Conservation (phyloP, 1,140 invertebrate species). For the Dysdera silvatica region DNA sequence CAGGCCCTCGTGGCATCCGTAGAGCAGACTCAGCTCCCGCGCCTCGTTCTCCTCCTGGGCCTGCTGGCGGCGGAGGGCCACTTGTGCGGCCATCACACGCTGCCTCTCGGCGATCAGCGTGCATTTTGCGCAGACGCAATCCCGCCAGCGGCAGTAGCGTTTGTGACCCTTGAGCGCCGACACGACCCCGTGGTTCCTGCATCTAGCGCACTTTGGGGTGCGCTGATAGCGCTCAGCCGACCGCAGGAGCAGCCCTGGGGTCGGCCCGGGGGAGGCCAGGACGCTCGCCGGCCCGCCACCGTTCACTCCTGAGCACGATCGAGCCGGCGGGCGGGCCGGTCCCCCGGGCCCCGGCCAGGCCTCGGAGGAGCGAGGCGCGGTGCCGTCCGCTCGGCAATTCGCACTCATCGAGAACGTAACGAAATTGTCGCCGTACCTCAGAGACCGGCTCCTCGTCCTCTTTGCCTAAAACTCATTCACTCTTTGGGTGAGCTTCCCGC, state of each 20-base stretch:
- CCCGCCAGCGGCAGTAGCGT: slow-evolving; percentile 91
- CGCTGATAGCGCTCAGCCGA: slow-evolving; percentile 85
- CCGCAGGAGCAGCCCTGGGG: slow-evolving; percentile 53
- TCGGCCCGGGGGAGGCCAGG: slow-evolving; percentile 18
- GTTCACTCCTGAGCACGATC: no score
- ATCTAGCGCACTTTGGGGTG: slow-evolving; percentile 98
- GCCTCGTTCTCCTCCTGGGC: slow-evolving; percentile 93
- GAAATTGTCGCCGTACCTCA: not conserved
- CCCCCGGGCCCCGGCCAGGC: slow-evolving; percentile 16
- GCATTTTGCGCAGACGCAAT: slow-evolving; percentile 95
- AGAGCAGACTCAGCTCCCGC: slow-evolving; percentile 78
- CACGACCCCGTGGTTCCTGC: slow-evolving; percentile 95
- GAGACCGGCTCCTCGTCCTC: not conserved
- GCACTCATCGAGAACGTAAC: slow-evolving; percentile 4
- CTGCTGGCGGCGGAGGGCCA: slow-evolving; percentile 65
- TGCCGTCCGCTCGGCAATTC: not conserved
- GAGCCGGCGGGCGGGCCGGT: not conserved
- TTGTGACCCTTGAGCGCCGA: slow-evolving; percentile 95
- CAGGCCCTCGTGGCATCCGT: slow-evolving; percentile 51
- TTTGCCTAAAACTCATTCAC: no score
- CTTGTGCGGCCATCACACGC: slow-evolving; percentile 94
- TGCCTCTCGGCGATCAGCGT: slow-evolving; percentile 96
- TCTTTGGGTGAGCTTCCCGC: no score
- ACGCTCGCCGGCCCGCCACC: not conserved
- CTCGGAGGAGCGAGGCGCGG: slow-evolving; percentile 20